These are phyloP conservation scores for Podarcis cretensis DNA, from an alignment of 2,113 vertebrate species.

Conservation along the genomic window DNA sequence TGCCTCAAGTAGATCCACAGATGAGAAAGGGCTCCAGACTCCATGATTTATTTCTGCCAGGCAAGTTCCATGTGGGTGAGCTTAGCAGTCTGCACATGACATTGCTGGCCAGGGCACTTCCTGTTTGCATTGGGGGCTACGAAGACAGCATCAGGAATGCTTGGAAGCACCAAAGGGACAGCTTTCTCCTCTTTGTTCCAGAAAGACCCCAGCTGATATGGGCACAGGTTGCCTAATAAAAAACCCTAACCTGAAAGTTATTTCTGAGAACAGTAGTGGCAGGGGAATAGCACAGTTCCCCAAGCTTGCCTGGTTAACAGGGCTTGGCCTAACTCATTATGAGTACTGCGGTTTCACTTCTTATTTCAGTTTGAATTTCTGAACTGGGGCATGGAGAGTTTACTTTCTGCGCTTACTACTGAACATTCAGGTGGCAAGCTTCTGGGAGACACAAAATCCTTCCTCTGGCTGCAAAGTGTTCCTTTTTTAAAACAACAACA, in stretches of 20 bases:
- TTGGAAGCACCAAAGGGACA: background rate
- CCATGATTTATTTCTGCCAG: background rate
- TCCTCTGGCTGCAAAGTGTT: background rate
- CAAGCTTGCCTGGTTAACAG: background rate
- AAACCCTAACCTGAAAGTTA: no score
- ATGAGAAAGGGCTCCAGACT: background rate
- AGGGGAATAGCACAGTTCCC: background rate
- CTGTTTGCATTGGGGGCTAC: background rate
- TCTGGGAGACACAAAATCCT: background rate
- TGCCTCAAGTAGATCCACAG: background rate
- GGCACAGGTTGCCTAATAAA: no score
- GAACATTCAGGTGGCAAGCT: background rate
- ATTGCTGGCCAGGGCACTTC: background rate
- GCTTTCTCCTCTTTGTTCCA: background rate
- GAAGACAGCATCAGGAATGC: background rate
- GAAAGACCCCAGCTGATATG: no score
- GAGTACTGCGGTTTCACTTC: no score
- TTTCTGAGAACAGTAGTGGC: no score
- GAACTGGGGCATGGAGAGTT: background rate
- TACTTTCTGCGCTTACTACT: slow-evolving; percentile 5
- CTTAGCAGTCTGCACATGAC: background rate
- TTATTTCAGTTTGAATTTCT: background rate
- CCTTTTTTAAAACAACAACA: background rate
- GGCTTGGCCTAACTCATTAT: no score
- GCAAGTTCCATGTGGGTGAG: background rate